A percentile compares a stretch with the other conserved stretches of the same genome.
Evolutionary conservation across 2,113 vertebrate species (phyloP).

Genomic region (Numenius arquata): DNA sequence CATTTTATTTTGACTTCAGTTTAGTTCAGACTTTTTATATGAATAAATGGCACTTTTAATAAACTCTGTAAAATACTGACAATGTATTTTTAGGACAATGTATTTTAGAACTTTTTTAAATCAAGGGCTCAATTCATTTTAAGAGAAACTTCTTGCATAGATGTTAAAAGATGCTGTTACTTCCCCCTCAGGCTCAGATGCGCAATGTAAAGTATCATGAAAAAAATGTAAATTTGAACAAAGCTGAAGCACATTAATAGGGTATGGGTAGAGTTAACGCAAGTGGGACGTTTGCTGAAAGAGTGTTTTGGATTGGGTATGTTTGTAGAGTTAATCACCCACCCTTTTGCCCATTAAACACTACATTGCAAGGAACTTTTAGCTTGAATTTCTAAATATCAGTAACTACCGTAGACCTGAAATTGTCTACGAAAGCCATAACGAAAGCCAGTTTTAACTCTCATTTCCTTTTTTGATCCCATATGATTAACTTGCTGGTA

Average conservation of each 20-base stretch:
- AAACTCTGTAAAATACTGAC: constrained; percentile 76
- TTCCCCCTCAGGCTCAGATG: constrained; percentile 36
- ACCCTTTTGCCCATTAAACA: background rate
- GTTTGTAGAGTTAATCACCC: background rate
- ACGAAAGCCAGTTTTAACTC: background rate
- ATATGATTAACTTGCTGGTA: background rate
- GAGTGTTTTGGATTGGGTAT: background rate
- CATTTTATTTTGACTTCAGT: constrained; percentile 39
- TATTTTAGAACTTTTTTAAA: constrained; percentile 68
- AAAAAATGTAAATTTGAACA: background rate
- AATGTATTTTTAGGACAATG: constrained; percentile 70
- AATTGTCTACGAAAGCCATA: constrained; percentile 5
- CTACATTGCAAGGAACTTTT: background rate
- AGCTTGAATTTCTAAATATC: background rate
- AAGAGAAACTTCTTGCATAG: background rate
- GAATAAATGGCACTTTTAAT: constrained; percentile 85
- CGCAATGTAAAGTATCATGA: background rate
- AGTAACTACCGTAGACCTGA: background rate
- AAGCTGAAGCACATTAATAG: background rate
- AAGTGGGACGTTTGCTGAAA: background rate
- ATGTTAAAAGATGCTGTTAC: constrained; percentile 7
- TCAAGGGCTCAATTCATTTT: constrained; percentile 62
- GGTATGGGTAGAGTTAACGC: background rate
- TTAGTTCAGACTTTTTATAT: constrained; percentile 78
- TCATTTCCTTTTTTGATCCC: background rate